Percentiles rank a stretch among this genome's conserved stretches.
Evolutionary conservation across 1,140 invertebrate genomes (phyloP).

Genomic region (Drosophila pandora): DNA sequence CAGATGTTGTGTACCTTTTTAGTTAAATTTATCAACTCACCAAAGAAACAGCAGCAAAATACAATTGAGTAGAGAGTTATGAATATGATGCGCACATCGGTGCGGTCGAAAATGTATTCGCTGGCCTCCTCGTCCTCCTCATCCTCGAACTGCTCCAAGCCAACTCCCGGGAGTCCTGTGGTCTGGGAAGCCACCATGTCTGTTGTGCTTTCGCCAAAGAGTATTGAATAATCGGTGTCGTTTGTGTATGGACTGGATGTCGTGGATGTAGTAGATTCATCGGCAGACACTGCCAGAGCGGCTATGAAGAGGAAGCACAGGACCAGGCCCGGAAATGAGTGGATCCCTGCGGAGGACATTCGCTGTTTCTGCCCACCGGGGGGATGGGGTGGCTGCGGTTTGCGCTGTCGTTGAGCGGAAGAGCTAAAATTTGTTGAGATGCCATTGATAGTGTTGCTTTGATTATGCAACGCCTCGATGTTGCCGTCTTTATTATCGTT

Average conservation of each 20-base stretch:
- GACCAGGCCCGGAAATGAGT: conserved; percentile 23
- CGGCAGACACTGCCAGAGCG: conserved; percentile 27
- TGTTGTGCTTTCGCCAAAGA: conserved; percentile 36
- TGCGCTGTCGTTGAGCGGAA: conserved; percentile 46
- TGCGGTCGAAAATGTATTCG: conserved; percentile 86
- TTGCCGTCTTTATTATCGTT: conserved; percentile 41
- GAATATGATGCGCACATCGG: conserved; percentile 86
- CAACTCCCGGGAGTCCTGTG: conserved; percentile 15
- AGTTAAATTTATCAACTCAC: conserved; percentile 83
- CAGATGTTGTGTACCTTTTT: too few relatives aligned
- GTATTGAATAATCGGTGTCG: conserved; percentile 42
- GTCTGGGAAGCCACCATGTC: conserved; percentile 10
- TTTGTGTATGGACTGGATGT: conserved; percentile 16
- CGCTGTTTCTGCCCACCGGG: background rate
- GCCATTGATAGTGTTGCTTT: conserved; percentile 36
- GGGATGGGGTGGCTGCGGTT: background rate
- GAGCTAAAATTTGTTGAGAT: conserved; percentile 52
- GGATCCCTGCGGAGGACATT: background rate
- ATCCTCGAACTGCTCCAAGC: conserved; percentile 24
- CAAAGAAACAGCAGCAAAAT: conserved; percentile 87
- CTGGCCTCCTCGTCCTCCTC: conserved; percentile 60
- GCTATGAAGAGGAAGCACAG: conserved; percentile 23
- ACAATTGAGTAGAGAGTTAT: conserved; percentile 86
- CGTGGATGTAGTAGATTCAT: conserved; percentile 27
- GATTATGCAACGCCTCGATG: conserved; percentile 50